Evolutionary conservation across 1,140 invertebrate genomes (phyloP), one percentile per base, ranked within the genome.

Genomic region (Eufriesea mexicana): DNA sequence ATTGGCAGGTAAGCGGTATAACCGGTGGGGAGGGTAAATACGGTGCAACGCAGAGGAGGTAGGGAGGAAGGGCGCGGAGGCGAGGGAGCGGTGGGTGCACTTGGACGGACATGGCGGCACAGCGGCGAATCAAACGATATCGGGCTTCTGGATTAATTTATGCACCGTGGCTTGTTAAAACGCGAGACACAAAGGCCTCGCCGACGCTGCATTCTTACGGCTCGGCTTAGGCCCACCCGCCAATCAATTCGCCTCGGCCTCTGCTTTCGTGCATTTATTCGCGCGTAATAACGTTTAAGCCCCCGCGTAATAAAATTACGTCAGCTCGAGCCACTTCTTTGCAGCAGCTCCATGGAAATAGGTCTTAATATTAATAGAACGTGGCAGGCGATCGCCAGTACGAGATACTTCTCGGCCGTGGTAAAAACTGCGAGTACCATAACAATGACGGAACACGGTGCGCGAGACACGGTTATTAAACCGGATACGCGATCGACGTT

Each of bases 71-170:
- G 79, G 67, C 67, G 70, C 20, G 45, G 57, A 75, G 61, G 80
- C 81, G 81, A 83, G 68, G 84, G 86, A 84, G 83, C 84, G 77
- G 71, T 83, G 79, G 75, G 82, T 47, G 88, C 87, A 89, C 70
- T 84, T 80, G 75, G 84, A 73, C 83, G 80, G 76, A 80, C 84
- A 79, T 74, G 84, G 86, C 87, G 84, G 83, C 89, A 80, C 91
- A 91, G 91, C 91, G 92, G 93, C 91, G 91, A 94, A 94, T 94
- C 93, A 94, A 94, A 94, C 93, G 91, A 94, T 94, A 94, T 94
- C 91, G 87, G 91, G 88, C 91, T 92, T 92, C 91, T 93, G 91
- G 90, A 94, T 94, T 94, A 94, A 94, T 94, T 94, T 94, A 94
- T 94, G 92, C 92, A 93, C 92, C 91, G 89, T 88, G 91, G 92